Base-by-base conservation (phyloP, 2,888 invertebrate genomes). In the Pegoplata infirma region DNA sequence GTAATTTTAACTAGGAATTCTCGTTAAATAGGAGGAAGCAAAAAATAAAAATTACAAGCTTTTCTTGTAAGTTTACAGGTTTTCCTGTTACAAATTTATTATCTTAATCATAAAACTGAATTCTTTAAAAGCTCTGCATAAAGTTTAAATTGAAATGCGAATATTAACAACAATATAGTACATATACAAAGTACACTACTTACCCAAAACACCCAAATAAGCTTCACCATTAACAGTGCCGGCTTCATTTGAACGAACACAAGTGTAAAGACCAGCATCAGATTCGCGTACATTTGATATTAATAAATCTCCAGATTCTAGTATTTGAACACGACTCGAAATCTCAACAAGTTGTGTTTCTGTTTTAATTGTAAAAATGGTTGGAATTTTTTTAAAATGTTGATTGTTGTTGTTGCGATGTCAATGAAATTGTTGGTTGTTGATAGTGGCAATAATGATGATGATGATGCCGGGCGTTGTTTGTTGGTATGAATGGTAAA, bases 191-290 rank as follows among this genome's bases (percentile, higher is more conserved):
- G 98, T 97, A 82, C 93, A 92, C 74, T n/a, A n/a, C 90, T 92
- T 90, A 96, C 96, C 96, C 84, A 97, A 91, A 76, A 98, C 97
- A 82, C 93, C 92, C 74, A 98, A 91, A 88, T 92, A 94, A 47
- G 96, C 97, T 83, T 95, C 94, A 71, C 94, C 97, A 82, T 94
- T 92, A 28, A 95, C 94, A 81, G 93, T 93, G 47, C 98, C 98
- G 64, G 97, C 97, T 89, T 96, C 96, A 88, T 98, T 98, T 61
- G 94, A 92, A 78, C 98, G 93, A 55, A 95, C 91, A 89, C 98
- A 98, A 8, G 95, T 95, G 89, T 98, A 98, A 87, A 94, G 93
- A 23, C 98, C 98, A 77, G 94, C 94, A 89, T 98, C 98, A 23
- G 92, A 91, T 81, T 94, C 92, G 79, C 95, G 93, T 2, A 97